A percentile compares a stretch with the other conserved stretches of the same genome.
Conservation (phyloP, 2,113 vertebrate genomes). For the Arvicanthis niloticus region DNA sequence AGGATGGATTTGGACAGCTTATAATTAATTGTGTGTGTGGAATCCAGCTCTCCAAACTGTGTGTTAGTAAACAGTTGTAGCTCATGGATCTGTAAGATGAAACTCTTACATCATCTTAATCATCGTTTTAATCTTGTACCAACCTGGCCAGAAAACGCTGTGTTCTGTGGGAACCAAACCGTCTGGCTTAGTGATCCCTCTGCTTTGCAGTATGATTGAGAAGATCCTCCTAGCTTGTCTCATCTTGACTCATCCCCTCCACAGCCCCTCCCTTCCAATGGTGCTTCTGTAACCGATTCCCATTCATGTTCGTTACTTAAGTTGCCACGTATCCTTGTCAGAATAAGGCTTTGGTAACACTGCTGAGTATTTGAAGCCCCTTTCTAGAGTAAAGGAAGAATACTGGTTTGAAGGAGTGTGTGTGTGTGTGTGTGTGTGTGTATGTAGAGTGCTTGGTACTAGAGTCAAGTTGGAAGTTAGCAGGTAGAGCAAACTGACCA, state of each 20-base stretch:
- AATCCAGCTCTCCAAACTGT: background rate
- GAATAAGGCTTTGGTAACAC: conserved; percentile 17
- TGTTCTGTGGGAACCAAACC: conserved; percentile 74
- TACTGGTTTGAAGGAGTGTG: background rate
- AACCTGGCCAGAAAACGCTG: conserved; percentile 74
- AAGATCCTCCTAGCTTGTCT: background rate
- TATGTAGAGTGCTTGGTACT: background rate
- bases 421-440: no score
- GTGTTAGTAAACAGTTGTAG: conserved; percentile 71
- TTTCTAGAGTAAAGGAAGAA: conserved; percentile 8
- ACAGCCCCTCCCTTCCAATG: background rate
- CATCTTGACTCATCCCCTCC: background rate
- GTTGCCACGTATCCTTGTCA: background rate
- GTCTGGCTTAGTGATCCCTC: conserved; percentile 55
- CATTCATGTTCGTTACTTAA: background rate
- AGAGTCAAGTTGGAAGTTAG: background rate
- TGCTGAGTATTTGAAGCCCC: conserved; percentile 1
- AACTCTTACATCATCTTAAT: conserved; percentile 78
- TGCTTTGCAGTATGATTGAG: background rate
- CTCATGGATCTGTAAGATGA: conserved; percentile 77
- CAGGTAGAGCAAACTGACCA: no score
- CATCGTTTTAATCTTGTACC: conserved; percentile 78
- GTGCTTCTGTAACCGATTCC: background rate
- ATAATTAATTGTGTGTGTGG: background rate
- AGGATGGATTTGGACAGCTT: background rate